Evolutionary conservation across 1,140 invertebrate genomes (phyloP).

Genomic region (Panagrolaimus sp.): DNA sequence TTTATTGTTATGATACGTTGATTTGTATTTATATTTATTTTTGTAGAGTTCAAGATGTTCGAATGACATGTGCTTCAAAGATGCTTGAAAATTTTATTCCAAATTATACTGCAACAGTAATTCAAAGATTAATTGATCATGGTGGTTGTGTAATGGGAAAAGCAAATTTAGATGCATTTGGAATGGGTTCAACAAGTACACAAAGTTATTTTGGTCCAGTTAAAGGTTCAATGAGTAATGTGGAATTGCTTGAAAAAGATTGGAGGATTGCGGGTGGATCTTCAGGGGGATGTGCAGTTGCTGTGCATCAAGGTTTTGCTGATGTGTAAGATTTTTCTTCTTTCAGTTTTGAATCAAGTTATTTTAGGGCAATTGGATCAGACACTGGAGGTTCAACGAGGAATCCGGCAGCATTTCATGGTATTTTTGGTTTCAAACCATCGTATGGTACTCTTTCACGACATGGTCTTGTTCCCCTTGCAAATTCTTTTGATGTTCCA

Average conservation of each 20-base stretch:
- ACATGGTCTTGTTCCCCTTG: slow-evolving; percentile 85
- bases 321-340: slow-evolving; percentile 63
- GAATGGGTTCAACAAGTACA: slow-evolving; percentile 80
- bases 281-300: slow-evolving; percentile 88
- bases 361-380: slow-evolving; percentile 77
- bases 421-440: slow-evolving; percentile 88
- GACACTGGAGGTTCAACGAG: slow-evolving; percentile 94
- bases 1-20: slow-evolving; percentile 76
- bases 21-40: slow-evolving; percentile 74
- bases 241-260: slow-evolving; percentile 15
- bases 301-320: slow-evolving; percentile 75
- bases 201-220: slow-evolving; percentile 83
- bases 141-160: slow-evolving; percentile 81
- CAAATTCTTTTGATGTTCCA: slow-evolving; percentile 94
- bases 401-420: slow-evolving; percentile 90
- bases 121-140: slow-evolving; percentile 68
- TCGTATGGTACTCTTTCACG: slow-evolving; percentile 88
- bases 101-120: slow-evolving; percentile 85
- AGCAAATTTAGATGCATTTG: slow-evolving; percentile 97
- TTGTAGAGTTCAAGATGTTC: slow-evolving; percentile 62
- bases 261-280: slow-evolving; percentile 73
- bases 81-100: slow-evolving; percentile 85
- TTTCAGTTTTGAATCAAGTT: slow-evolving; percentile 16
- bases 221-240: slow-evolving; percentile 80
- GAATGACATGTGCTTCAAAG: slow-evolving; percentile 83